Evolutionary conservation across 1,140 invertebrate species (phyloP).

Genomic region (Magallana angulata): DNA sequence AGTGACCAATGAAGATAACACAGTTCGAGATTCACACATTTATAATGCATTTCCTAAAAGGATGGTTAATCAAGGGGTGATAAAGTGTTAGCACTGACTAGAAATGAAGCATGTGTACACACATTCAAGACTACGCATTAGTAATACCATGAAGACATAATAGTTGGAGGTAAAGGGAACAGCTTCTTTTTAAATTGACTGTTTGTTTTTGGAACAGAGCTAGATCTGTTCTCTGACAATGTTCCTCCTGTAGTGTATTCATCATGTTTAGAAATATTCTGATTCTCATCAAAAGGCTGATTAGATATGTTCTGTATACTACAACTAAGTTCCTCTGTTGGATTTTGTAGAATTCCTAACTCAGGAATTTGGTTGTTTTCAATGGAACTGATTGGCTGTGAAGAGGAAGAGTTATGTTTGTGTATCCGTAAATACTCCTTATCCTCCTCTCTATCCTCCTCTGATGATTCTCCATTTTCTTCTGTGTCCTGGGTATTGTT

Average conservation of each 20-base stretch:
- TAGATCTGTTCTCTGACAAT: neutral
- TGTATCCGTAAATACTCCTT: neutral
- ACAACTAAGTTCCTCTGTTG: neutral
- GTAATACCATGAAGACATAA: conserved; percentile 21
- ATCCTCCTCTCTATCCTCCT: neutral
- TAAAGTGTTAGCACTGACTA: too few species aligned
- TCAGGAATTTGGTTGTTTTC: neutral
- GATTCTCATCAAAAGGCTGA: neutral
- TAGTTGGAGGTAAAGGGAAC: neutral
- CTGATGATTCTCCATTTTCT: neutral
- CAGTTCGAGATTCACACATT: too few species aligned
- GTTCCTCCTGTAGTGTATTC: neutral
- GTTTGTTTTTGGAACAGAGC: neutral
- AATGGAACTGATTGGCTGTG: neutral
- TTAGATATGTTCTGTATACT: neutral
- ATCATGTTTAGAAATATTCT: neutral
- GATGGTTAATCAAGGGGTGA: too few species aligned
- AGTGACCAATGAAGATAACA: too few species aligned
- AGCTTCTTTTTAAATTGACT: neutral
- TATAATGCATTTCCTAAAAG: too few species aligned
- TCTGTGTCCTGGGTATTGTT: neutral
- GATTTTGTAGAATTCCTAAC: neutral
- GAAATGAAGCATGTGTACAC: too few species aligned
- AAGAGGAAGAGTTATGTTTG: neutral
- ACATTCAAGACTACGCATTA: neutral